Percentiles rank a stretch among this genome's conserved stretches.
Conservation (phyloP, 2,888 invertebrate genomes). For the Auanema sp. region DNA sequence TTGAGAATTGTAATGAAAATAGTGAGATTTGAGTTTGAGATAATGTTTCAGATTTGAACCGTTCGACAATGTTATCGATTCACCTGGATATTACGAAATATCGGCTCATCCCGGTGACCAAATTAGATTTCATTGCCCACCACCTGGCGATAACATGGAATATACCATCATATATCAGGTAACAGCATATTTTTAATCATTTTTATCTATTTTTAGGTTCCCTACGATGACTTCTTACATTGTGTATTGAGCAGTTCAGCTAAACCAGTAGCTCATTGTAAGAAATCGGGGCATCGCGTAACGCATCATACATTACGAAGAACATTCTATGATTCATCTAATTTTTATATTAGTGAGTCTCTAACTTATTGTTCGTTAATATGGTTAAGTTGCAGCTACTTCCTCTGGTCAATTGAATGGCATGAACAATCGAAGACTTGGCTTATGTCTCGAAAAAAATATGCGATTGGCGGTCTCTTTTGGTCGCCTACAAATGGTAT, state of each 20-base stretch:
- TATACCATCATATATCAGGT: constrained; percentile 15
- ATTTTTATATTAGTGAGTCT: constrained; percentile 13
- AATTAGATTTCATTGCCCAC: constrained; percentile 18
- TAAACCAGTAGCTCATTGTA: constrained; percentile 12
- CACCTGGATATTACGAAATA: constrained; percentile 22
- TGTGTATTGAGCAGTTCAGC: constrained; percentile 4
- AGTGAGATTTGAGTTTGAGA: background rate
- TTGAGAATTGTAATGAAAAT: background rate
- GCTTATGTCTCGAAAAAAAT: constrained; percentile 20
- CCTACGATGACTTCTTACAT: constrained; percentile 13
- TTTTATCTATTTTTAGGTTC: constrained; percentile 10
- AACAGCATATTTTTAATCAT: background rate
- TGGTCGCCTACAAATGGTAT: constrained; percentile 10
- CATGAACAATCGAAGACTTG: constrained; percentile 12
- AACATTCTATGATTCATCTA: background rate
- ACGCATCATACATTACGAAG: constrained; percentile 8
- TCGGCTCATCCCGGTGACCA: constrained; percentile 10
- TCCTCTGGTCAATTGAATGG: constrained; percentile 14
- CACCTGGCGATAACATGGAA: constrained; percentile 1
- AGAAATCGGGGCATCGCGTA: constrained; percentile 8
- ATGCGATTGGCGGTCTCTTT: constrained; percentile 15
- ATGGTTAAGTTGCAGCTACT: constrained; percentile 11
- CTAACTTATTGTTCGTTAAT: background rate
- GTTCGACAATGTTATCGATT: constrained; percentile 22
- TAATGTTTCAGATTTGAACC: constrained; percentile 19